These are phyloP conservation scores for Phrynocephalus guinanensis DNA, from an alignment of 2,797 vertebrate species.

Conservation along the genomic window DNA sequence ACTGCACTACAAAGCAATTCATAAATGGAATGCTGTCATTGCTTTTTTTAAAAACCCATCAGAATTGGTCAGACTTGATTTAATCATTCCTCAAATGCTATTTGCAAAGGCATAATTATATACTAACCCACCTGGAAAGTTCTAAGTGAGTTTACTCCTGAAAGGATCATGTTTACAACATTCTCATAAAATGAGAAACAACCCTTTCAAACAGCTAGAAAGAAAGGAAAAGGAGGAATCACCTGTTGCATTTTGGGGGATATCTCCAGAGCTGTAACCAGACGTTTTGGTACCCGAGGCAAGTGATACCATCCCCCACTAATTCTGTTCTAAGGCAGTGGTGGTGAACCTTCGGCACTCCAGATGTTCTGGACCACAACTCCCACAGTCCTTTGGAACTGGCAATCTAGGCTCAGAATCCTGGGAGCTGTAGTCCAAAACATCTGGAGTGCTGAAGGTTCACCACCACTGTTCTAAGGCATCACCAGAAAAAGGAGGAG, in stretches of 20 bases:
- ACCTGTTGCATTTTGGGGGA: slow-evolving; percentile 36
- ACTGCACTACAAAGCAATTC: not conserved
- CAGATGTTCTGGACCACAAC: too few species aligned
- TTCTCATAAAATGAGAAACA: slow-evolving; percentile 44
- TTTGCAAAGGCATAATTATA: slow-evolving; percentile 49
- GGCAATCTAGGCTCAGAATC: too few species aligned
- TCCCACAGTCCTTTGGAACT: too few species aligned
- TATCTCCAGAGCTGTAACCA: too few species aligned
- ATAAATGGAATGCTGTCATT: slow-evolving; percentile 10
- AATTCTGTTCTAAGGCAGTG: too few species aligned
- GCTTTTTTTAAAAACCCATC: slow-evolving; percentile 3
- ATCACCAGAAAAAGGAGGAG: too few species aligned
- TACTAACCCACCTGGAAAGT: slow-evolving; percentile 51
- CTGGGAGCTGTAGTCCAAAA: too few species aligned
- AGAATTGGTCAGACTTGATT: not conserved
- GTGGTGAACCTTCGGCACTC: too few species aligned
- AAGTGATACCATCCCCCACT: too few species aligned
- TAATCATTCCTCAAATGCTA: slow-evolving; percentile 15
- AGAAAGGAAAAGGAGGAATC: slow-evolving; percentile 9
- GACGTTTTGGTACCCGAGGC: too few species aligned
- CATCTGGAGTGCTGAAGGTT: too few species aligned
- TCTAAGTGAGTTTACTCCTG: slow-evolving; percentile 49
- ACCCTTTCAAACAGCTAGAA: slow-evolving; percentile 18
- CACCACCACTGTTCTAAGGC: too few species aligned
- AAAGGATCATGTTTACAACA: slow-evolving; percentile 43